These are phyloP conservation scores for Chrysomela aeneicollis DNA, from an alignment of 2,888 invertebrate genomes.

Conservation along the genomic window DNA sequence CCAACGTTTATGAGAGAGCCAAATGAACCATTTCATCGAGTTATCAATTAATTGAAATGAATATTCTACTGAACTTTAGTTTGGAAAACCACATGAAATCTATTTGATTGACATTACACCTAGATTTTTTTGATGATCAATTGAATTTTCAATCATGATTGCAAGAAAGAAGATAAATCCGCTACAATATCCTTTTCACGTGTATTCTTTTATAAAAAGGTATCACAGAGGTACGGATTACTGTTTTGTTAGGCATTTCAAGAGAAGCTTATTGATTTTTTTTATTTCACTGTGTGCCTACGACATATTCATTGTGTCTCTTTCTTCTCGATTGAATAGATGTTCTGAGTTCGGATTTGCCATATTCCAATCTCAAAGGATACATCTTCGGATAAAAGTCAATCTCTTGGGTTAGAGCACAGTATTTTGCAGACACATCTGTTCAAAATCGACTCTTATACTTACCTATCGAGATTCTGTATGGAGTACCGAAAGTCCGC, in stretches of 20 bases:
- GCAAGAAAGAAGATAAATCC: too few species aligned
- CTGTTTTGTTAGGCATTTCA: too few species aligned
- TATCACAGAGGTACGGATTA: too few species aligned
- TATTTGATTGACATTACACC: too few species aligned
- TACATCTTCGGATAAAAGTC: conserved; percentile 27
- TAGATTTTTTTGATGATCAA: too few species aligned
- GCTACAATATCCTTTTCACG: too few species aligned
- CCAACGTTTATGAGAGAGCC: background rate
- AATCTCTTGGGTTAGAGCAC: conserved; percentile 9
- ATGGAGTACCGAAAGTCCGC: background rate
- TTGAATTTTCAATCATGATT: too few species aligned
- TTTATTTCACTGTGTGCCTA: background rate
- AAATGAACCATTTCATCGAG: background rate
- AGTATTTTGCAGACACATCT: conserved; percentile 31
- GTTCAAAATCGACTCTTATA: conserved; percentile 30
- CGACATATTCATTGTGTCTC: background rate
- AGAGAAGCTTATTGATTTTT: too few species aligned
- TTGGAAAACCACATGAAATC: too few species aligned
- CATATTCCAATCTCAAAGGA: conserved; percentile 13
- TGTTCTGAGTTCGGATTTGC: background rate
- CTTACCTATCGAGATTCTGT: conserved; percentile 9
- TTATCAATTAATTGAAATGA: background rate
- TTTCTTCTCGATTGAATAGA: background rate
- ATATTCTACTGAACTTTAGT: too few species aligned
- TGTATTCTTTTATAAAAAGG: too few species aligned